A percentile compares a stretch with the other conserved stretches of the same genome.
These are phyloP conservation scores for Bothrops alternatus DNA, from an alignment of 2,797 vertebrate species.

Conservation along the genomic window DNA sequence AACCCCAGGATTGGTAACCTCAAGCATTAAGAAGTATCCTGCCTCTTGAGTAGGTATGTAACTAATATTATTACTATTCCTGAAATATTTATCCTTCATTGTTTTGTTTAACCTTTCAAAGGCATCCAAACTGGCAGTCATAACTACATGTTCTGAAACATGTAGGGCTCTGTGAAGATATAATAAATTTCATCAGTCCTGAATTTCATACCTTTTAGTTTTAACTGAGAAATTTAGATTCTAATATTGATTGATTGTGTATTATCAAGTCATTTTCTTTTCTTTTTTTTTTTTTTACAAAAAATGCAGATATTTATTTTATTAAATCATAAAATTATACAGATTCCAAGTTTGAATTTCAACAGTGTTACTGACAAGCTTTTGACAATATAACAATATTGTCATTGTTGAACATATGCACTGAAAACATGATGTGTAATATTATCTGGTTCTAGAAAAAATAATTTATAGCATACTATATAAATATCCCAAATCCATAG, in stretches of 20 bases:
- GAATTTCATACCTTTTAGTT: background rate
- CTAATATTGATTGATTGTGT: background rate
- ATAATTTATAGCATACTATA: background rate
- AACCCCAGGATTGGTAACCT: background rate
- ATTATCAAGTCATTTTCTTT: too few species aligned
- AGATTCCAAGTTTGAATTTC: background rate
- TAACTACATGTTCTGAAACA: background rate
- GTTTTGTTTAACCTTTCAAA: background rate
- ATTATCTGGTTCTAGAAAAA: background rate
- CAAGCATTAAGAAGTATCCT: background rate
- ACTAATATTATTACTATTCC: background rate
- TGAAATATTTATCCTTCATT: background rate
- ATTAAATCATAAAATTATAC: background rate
- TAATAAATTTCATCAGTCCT: background rate
- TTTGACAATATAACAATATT: background rate
- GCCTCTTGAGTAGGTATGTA: background rate
- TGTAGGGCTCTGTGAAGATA: background rate
- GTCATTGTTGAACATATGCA: background rate
- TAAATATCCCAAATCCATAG: background rate
- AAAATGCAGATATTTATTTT: background rate
- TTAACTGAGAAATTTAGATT: background rate
- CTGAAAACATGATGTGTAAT: background rate
- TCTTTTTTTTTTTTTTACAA: too few species aligned
- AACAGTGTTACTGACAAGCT: background rate
- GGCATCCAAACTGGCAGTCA: background rate